phyloP scores from a whole-genome alignment of 2,113 vertebrate species.

The Rutilus rutilus region DNA sequence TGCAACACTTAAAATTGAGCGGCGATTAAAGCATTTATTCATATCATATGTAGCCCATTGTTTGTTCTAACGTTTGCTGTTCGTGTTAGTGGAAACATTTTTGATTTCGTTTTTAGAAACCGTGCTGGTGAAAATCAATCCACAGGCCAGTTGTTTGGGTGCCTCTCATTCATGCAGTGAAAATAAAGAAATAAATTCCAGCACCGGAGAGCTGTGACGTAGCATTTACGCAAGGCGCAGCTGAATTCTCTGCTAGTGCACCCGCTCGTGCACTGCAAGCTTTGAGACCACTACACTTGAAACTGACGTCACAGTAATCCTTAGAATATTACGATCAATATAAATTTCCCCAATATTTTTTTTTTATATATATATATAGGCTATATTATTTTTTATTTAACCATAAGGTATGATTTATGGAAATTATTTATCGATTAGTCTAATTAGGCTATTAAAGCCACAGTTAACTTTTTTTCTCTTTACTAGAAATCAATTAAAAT shows the following conservation, averaged over 20 bases:
- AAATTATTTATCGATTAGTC: not conserved
- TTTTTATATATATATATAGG: not conserved
- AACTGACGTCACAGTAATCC: conserved; percentile 50
- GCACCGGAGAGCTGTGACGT: conserved; percentile 83
- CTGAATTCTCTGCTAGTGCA: conserved; percentile 64
- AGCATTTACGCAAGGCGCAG: conserved; percentile 70
- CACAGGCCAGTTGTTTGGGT: conserved; percentile 68
- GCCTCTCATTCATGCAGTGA: conserved; percentile 71
- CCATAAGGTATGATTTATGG: not conserved
- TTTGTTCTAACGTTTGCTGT: not conserved
- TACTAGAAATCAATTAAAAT: not conserved
- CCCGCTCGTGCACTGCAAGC: conserved; percentile 51
- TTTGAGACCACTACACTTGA: conserved; percentile 21
- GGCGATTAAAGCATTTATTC: not conserved
- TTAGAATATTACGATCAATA: not conserved
- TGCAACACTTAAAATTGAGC: not conserved
- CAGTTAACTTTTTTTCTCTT: not conserved
- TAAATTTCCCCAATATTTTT: not conserved
- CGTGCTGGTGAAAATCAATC: conserved; percentile 37
- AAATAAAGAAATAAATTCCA: conserved; percentile 79
- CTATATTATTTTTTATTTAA: not conserved
- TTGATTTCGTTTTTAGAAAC: not conserved
- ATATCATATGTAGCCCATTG: not conserved
- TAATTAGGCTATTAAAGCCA: not conserved
- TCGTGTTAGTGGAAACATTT: not conserved